Evolutionary conservation across 2,888 invertebrate species (phyloP).

Genomic region (Cryptus armator): DNA sequence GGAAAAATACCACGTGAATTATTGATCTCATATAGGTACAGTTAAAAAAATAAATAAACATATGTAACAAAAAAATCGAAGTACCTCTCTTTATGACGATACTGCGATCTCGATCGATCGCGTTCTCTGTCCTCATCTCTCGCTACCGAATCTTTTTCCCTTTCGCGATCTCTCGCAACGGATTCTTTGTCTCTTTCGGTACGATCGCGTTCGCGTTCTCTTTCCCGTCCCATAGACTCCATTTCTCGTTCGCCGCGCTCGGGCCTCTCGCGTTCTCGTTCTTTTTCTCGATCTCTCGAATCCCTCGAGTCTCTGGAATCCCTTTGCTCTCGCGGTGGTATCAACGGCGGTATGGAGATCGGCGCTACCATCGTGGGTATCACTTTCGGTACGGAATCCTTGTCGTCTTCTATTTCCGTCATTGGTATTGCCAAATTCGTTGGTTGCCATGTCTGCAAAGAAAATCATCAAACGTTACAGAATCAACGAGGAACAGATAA

Average conservation of each 20-base stretch:
- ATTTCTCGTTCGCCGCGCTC: constrained; percentile 76
- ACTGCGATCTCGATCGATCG: constrained; percentile 87
- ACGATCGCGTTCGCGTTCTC: constrained; percentile 78
- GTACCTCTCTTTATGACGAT: constrained; percentile 86
- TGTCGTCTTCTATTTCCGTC: constrained; percentile 81
- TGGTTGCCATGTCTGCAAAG: constrained; percentile 82
- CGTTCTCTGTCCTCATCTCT: constrained; percentile 84
- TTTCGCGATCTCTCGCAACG: constrained; percentile 79
- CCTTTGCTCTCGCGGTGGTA: constrained; percentile 78
- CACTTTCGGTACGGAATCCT: constrained; percentile 80
- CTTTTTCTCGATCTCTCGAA: constrained; percentile 86
- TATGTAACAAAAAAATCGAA: constrained; percentile 16
- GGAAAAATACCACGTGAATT: neutral
- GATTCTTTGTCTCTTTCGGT: constrained; percentile 81
- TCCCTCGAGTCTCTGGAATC: constrained; percentile 77
- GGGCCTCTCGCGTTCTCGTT: constrained; percentile 84
- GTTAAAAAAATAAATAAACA: constrained; percentile 7
- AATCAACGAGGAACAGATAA: constrained; percentile 9
- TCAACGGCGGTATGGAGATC: constrained; percentile 80
- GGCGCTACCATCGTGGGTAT: constrained; percentile 85
- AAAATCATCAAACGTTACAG: constrained; percentile 16
- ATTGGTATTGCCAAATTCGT: constrained; percentile 82
- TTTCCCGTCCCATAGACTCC: constrained; percentile 78
- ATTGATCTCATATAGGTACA: neutral
- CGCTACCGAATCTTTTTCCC: constrained; percentile 83